A percentile compares a stretch with the other conserved stretches of the same genome.
phyloP scores from a whole-genome alignment of 1,140 invertebrate genomes.

The Fragariocoptes setiger region DNA sequence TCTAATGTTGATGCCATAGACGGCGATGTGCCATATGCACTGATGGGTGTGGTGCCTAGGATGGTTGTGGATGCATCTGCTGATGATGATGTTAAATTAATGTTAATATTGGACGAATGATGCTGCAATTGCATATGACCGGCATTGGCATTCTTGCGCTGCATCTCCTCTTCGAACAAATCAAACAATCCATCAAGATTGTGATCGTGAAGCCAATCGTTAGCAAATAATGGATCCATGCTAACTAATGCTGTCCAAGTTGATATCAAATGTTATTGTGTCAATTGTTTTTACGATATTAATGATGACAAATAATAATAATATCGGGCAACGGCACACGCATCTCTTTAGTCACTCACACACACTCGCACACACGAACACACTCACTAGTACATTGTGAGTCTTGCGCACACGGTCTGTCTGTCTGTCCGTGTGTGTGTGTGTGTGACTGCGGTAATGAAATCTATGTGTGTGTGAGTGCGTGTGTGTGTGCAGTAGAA shows the following conservation, averaged over 20 bases:
- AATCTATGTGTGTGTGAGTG: no score
- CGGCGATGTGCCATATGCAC: background rate
- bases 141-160: background rate
- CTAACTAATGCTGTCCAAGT: no score
- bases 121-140: background rate
- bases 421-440: no score
- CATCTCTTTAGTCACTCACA: no score
- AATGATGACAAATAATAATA: background rate
- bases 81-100: background rate
- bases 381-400: no score
- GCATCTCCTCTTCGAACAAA: background rate
- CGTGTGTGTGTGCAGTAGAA: no score
- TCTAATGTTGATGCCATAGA: background rate
- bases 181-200: background rate
- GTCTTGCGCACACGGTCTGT: no score
- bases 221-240: background rate
- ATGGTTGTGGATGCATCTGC: background rate
- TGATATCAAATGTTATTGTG: no score
- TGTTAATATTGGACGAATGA: background rate
- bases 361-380: no score
- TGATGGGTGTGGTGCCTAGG: background rate
- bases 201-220: background rate
- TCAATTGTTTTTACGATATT: background rate
- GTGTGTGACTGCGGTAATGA: no score
- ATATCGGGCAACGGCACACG: no score